A percentile compares a stretch with the other conserved stretches of the same genome.
Conservation (phyloP, 1,140 invertebrate genomes). For the Camponotus pennsylvanicus region DNA sequence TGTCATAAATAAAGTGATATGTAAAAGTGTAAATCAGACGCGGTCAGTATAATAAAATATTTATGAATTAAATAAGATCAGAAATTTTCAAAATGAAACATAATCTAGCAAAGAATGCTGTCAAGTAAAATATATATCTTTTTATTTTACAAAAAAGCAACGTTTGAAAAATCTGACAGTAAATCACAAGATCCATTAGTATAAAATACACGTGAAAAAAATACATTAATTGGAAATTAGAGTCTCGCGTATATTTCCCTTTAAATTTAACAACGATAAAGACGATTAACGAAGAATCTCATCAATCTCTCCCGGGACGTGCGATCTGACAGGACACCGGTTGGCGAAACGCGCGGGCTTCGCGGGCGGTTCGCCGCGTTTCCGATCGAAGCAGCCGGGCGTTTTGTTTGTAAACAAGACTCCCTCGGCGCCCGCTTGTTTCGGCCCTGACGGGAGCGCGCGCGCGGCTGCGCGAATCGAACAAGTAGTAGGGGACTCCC, state of each 20-base stretch:
- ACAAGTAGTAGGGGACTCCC: conserved; percentile 79
- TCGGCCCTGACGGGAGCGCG: conserved; percentile 73
- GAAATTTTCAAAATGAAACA: neutral
- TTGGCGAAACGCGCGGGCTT: neutral
- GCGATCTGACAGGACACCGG: neutral
- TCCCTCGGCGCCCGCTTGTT: conserved; percentile 38
- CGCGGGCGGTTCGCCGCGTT: neutral
- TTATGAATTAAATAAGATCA: neutral
- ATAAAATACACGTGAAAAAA: neutral
- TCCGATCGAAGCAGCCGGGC: conserved; percentile 32
- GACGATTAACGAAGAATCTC: neutral
- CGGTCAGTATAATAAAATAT: neutral
- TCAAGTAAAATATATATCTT: neutral
- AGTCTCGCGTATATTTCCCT: too few species aligned
- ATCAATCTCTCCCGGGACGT: too few species aligned
- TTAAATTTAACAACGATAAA: neutral
- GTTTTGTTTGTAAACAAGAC: conserved; percentile 71
- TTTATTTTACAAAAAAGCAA: neutral
- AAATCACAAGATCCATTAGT: neutral
- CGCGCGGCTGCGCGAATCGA: conserved; percentile 75
- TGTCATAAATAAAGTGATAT: neutral
- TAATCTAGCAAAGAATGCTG: neutral
- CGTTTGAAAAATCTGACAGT: neutral
- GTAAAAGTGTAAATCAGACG: too few species aligned
- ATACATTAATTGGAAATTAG: too few species aligned